A percentile compares a stretch with the other conserved stretches of the same genome.
phyloP scores from a whole-genome alignment of 1,140 invertebrate genomes.

The Calycopis cecrops region DNA sequence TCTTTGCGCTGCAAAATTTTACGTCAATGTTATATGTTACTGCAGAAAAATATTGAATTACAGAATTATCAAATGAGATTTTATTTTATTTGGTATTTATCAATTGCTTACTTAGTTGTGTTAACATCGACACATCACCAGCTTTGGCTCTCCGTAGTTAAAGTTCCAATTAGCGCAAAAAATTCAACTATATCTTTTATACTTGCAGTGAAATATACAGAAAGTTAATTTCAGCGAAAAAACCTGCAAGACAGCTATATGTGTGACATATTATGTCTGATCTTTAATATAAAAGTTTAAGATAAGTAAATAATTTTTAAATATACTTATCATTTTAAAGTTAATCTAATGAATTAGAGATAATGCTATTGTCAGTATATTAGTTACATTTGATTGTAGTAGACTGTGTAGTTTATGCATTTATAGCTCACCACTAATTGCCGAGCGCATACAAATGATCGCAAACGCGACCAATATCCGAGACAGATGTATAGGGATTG shows the following conservation, averaged over 20 bases:
- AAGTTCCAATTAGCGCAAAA: slow-evolving; percentile 27
- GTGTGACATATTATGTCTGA: too few species aligned
- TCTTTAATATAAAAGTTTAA: slow-evolving; percentile 23
- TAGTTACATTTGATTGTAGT: background rate
- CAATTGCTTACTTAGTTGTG: slow-evolving; percentile 26
- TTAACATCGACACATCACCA: slow-evolving; percentile 26
- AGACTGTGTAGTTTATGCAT: background rate
- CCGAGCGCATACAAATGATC: slow-evolving; percentile 1
- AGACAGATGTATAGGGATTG: background rate
- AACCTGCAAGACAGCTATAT: slow-evolving; percentile 24
- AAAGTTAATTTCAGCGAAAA: slow-evolving; percentile 25
- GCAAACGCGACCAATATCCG: background rate
- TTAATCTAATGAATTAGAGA: too few species aligned
- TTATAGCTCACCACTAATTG: background rate
- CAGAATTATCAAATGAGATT: slow-evolving; percentile 20
- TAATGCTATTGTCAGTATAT: too few species aligned
- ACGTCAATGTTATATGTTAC: too few species aligned
- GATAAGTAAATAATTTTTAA: too few species aligned
- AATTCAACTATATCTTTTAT: slow-evolving; percentile 19
- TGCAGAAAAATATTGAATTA: slow-evolving; percentile 15
- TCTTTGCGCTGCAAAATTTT: too few species aligned
- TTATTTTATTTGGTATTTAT: slow-evolving; percentile 15
- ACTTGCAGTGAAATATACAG: slow-evolving; percentile 23
- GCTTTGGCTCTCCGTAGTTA: slow-evolving; percentile 26
- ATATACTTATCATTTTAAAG: too few species aligned